These are phyloP conservation scores for Chloebia gouldiae DNA, from an alignment of 2,113 vertebrate species.

Conservation along the genomic window DNA sequence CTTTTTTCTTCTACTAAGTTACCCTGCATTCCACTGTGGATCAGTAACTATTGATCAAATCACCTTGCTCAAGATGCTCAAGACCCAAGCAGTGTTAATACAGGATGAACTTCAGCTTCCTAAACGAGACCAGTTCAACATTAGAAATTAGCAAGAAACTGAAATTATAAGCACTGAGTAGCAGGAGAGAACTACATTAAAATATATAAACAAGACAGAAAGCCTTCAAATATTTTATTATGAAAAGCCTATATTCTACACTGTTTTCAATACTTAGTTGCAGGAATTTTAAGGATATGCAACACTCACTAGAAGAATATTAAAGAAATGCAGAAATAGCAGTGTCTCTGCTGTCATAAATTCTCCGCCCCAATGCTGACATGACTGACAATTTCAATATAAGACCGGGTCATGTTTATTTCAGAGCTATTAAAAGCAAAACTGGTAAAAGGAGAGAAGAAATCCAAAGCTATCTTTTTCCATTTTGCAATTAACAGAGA, in stretches of 20 bases:
- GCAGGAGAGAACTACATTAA: background rate
- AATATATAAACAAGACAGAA: background rate
- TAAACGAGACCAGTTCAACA: background rate
- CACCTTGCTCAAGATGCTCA: background rate
- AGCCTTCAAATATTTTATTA: background rate
- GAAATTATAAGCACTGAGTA: background rate
- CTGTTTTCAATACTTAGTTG: background rate
- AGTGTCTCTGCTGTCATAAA: background rate
- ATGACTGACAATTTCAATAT: background rate
- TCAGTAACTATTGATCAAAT: background rate
- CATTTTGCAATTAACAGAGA: background rate
- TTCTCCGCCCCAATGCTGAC: background rate
- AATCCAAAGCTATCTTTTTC: background rate
- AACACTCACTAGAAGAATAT: background rate
- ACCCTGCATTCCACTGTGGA: background rate
- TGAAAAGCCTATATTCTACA: background rate
- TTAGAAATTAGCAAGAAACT: background rate
- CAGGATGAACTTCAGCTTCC: background rate
- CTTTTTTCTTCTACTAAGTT: background rate
- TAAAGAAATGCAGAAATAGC: background rate
- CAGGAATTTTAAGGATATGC: background rate
- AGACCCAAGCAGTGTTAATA: background rate
- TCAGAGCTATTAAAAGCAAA: slow-evolving; percentile 27
- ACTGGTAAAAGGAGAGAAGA: background rate
- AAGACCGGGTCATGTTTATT: background rate